These are phyloP conservation scores for Halictus rubicundus DNA, from an alignment of 1,140 invertebrate genomes.

Conservation along the genomic window DNA sequence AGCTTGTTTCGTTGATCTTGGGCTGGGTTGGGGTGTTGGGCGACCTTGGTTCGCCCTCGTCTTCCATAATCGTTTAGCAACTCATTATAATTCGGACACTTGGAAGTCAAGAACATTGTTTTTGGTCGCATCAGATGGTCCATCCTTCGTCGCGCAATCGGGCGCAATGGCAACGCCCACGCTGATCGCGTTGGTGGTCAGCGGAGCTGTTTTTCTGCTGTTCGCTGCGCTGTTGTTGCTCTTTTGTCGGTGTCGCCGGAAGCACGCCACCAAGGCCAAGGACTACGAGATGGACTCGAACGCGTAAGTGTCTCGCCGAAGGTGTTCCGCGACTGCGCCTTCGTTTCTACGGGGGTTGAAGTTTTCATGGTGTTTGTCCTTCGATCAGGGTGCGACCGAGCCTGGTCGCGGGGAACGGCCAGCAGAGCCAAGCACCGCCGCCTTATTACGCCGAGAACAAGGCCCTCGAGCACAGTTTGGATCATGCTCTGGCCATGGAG, in stretches of 20 bases:
- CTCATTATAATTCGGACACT: not conserved
- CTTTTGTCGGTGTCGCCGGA: slow-evolving; percentile 92
- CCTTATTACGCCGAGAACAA: slow-evolving; percentile 96
- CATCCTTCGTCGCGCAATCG: slow-evolving; percentile 90
- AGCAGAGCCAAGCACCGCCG: slow-evolving; percentile 89
- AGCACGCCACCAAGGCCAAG: slow-evolving; percentile 92
- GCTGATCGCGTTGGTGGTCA: slow-evolving; percentile 90
- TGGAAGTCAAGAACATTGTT: not conserved
- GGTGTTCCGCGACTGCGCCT: too few relatives aligned
- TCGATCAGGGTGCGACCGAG: slow-evolving; percentile 84
- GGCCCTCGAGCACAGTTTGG: slow-evolving; percentile 92
- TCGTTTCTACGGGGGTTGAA: too few relatives aligned
- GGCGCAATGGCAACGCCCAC: slow-evolving; percentile 88
- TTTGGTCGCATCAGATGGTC: slow-evolving; percentile 83
- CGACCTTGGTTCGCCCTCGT: too few relatives aligned
- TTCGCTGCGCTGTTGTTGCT: slow-evolving; percentile 89
- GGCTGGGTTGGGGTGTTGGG: too few relatives aligned
- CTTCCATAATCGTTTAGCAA: too few relatives aligned
- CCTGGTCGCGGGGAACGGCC: slow-evolving; percentile 84
- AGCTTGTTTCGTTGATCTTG: too few relatives aligned
- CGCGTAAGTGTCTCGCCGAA: slow-evolving; percentile 80
- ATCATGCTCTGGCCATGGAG: slow-evolving; percentile 89
- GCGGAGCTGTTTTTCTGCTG: slow-evolving; percentile 89
- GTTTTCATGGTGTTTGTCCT: slow-evolving; percentile 15
- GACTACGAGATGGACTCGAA: slow-evolving; percentile 94